phyloP scores from a whole-genome alignment of 2,888 invertebrate genomes.

The Mycalesis mineus region DNA sequence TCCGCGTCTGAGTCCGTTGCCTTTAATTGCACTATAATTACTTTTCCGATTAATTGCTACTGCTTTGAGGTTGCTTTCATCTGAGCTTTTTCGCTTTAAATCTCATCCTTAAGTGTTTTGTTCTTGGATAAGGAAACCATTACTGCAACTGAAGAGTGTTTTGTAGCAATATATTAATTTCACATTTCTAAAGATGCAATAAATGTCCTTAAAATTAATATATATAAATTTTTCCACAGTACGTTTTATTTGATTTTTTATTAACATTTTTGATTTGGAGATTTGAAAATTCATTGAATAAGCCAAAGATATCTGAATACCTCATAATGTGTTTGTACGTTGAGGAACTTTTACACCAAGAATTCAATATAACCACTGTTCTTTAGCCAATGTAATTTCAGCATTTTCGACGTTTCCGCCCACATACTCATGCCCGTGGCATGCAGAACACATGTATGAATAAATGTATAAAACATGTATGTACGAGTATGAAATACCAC shows the following conservation, averaged over 20 bases:
- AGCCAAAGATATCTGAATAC: too few relatives aligned
- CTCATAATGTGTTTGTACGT: not conserved
- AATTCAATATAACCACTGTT: slow-evolving; percentile 1
- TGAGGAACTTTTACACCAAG: not conserved
- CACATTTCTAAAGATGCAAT: too few relatives aligned
- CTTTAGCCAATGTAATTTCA: not conserved
- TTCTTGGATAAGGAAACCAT: not conserved
- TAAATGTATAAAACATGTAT: slow-evolving; percentile 12
- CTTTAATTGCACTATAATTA: slow-evolving; percentile 38
- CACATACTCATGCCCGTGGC: slow-evolving; percentile 33
- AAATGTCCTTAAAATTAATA: too few relatives aligned
- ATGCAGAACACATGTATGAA: slow-evolving; percentile 14
- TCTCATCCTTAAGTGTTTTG: slow-evolving; percentile 19
- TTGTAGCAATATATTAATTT: too few relatives aligned
- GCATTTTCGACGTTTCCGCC: slow-evolving; percentile 27
- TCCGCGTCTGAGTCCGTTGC: slow-evolving; percentile 21
- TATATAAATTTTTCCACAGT: too few relatives aligned
- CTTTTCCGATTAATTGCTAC: slow-evolving; percentile 32
- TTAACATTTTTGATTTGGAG: too few relatives aligned
- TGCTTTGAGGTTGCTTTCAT: slow-evolving; percentile 21
- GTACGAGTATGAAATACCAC: slow-evolving; percentile 6
- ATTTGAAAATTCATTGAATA: too few relatives aligned
- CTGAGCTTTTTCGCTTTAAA: slow-evolving; percentile 17
- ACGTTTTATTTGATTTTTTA: too few relatives aligned
- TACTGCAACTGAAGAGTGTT: too few relatives aligned